These are phyloP conservation scores for Upupa epops DNA, from an alignment of 2,113 vertebrate species.

Conservation along the genomic window DNA sequence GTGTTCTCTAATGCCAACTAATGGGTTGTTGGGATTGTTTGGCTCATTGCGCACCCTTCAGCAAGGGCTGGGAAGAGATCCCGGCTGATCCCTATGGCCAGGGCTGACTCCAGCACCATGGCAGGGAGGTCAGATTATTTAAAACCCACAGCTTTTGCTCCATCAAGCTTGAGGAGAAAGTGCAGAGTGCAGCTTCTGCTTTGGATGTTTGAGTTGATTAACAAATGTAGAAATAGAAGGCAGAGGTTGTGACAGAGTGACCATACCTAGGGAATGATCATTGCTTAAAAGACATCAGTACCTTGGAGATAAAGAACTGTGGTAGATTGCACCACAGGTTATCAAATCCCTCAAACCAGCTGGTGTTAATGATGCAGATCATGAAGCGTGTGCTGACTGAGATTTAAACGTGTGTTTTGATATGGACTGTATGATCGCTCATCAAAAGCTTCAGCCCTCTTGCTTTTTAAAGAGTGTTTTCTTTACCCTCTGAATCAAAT, in stretches of 20 bases:
- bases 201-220: neutral
- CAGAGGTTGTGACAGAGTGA: neutral
- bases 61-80: neutral
- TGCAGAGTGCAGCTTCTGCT: neutral
- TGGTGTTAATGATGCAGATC: constrained; percentile 30
- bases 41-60: neutral
- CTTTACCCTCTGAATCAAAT: constrained; percentile 32
- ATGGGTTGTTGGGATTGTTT: neutral
- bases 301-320: constrained; percentile 8
- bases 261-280: neutral
- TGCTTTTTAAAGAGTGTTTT: constrained; percentile 28
- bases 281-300: constrained; percentile 17
- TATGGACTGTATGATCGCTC: neutral
- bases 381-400: constrained; percentile 31
- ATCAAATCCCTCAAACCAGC: constrained; percentile 36
- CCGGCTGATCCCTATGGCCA: neutral
- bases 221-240: neutral
- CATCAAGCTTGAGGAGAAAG: neutral
- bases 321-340: constrained; percentile 19
- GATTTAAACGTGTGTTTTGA: constrained; percentile 33
- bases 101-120: neutral
- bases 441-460: constrained; percentile 35
- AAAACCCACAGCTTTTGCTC: neutral
- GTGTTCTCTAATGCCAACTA: neutral
- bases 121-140: neutral